phyloP scores from a whole-genome alignment of 2,888 invertebrate genomes.

The Alviniconcha strummeri region DNA sequence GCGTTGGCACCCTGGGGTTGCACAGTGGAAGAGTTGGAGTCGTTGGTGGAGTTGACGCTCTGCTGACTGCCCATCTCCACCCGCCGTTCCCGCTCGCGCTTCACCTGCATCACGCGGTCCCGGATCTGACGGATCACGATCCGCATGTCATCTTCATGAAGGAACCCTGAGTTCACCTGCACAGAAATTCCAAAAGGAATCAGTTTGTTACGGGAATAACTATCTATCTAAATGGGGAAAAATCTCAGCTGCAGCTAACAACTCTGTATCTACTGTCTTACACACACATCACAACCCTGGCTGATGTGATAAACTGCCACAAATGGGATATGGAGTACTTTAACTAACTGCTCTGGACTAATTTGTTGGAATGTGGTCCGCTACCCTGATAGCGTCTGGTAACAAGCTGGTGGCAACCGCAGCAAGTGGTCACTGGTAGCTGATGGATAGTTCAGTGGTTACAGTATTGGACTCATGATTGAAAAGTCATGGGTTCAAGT shows the following conservation, averaged over 20 bases:
- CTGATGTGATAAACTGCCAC: background rate
- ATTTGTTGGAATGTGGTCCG: too few relatives aligned
- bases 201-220: background rate
- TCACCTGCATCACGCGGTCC: conserved; percentile 87
- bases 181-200: background rate
- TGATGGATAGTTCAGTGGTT: too few relatives aligned
- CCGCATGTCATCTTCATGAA: conserved; percentile 95
- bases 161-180: conserved; percentile 91
- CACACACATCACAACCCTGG: background rate
- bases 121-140: conserved; percentile 93
- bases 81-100: conserved; percentile 79
- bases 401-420: too few relatives aligned
- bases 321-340: too few relatives aligned
- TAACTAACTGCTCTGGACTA: too few relatives aligned
- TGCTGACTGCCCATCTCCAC: conserved; percentile 26
- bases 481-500: too few relatives aligned
- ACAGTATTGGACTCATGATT: too few relatives aligned
- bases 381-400: too few relatives aligned
- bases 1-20: background rate
- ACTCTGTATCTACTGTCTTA: background rate
- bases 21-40: background rate
- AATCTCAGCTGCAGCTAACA: background rate
- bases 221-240: background rate
- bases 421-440: too few relatives aligned
- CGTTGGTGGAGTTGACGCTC: background rate